A percentile compares a stretch with the other conserved stretches of the same genome.
Evolutionary conservation across 2,797 vertebrate genomes (phyloP).

Genomic region (Coregonus ussuriensis): DNA sequence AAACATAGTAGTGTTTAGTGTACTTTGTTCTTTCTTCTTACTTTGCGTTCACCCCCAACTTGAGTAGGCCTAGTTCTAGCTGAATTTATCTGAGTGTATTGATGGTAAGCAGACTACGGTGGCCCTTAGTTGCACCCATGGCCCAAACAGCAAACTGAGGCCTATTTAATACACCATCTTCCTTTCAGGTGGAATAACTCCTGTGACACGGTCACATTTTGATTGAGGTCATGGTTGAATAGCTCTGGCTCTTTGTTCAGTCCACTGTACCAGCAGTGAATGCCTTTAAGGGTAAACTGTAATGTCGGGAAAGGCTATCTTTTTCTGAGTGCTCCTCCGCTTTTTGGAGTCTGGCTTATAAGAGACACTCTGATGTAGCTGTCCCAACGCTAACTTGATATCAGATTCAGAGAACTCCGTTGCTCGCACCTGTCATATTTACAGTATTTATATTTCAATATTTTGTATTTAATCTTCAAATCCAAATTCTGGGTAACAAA

Average conservation of each 20-base stretch:
- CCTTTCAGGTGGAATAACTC: neutral
- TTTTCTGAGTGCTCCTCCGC: slow-evolving; percentile 1
- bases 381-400: neutral
- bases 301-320: slow-evolving; percentile 1
- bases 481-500: neutral
- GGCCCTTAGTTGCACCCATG: neutral
- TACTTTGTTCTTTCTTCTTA: neutral
- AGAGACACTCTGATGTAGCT: neutral
- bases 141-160: neutral
- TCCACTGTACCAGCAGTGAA: slow-evolving; percentile 2
- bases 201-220: slow-evolving; percentile 8
- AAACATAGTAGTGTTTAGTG: neutral
- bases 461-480: neutral
- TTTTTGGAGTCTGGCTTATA: neutral
- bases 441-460: neutral
- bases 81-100: neutral
- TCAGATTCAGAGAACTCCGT: neutral
- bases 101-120: neutral
- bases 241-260: slow-evolving; percentile 1
- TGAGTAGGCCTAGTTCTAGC: neutral
- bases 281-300: slow-evolving; percentile 6
- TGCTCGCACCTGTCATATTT: neutral
- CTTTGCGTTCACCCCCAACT: neutral
- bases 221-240: slow-evolving; percentile 20
- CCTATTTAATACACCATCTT: neutral